Base-by-base conservation (phyloP, 1,140 invertebrate genomes). In the Drosophila persimilis region DNA sequence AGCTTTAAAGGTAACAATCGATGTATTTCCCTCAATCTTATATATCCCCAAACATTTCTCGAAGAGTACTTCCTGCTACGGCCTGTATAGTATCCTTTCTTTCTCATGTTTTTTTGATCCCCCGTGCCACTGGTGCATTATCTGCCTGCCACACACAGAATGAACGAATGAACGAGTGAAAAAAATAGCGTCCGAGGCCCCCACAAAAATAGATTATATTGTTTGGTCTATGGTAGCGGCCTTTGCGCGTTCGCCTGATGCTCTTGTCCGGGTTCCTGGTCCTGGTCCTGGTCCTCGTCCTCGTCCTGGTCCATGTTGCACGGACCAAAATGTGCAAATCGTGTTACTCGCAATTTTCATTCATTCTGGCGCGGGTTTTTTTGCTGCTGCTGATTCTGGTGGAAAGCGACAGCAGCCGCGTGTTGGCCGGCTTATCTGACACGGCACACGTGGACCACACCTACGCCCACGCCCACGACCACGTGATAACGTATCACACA, bases 201-300 rank as follows among this genome's bases (percentile, higher is more conserved):
- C 43, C 66, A 77, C 60, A 69, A 85, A 85, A 85, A 81, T 81
- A 86, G 81, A 85, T 85, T 85, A 85, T 85, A 74, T 77, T 86
- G 84, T 86, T 83, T 81, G 83, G 61, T 83, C 74, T 80, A 80
- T 85, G 77, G 72, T 65, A 39, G 46, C 54, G 64, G 64, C 81
- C 81, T 86, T 73, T 81, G 77, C 81, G 81, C 81, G 48, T 77
- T 73, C 64, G 78, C 77, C 62, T 47, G 53, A 60, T 62, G 54
- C 43, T 63, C 41, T 13, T 39, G 46, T 24, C 46, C 13, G 1
- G 29, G 8, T 29, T n/a, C n/a, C n/a, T n/a, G n/a, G n/a, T n/a
- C n/a, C 15, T 15, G 15, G 15, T 26, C 20, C 39, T 20, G n/a
- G 3, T 24, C 29, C 17, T 17, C 11, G n/a, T 26, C 45, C 55